Percentiles rank a stretch among this genome's conserved stretches.
Conservation (phyloP, 2,888 invertebrate species). For the Helobdella robusta region DNA sequence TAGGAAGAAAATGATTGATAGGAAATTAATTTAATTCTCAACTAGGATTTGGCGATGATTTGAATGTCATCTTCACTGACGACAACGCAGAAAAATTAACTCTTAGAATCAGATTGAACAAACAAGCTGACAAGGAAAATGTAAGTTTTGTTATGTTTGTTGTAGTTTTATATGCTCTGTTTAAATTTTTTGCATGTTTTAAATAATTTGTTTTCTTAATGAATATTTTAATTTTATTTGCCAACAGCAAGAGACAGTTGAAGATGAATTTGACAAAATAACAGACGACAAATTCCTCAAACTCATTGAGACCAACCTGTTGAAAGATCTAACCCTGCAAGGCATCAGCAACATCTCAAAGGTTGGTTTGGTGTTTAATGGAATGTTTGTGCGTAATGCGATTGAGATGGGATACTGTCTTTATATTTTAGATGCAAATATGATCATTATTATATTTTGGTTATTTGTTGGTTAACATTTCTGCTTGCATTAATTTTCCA, state of each 20-base stretch:
- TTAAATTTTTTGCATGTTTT: background rate
- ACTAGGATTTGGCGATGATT: slow-evolving; percentile 87
- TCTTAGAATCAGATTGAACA: slow-evolving; percentile 91
- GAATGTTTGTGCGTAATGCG: background rate
- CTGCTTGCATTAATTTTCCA: slow-evolving; percentile 30
- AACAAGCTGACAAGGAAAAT: slow-evolving; percentile 72
- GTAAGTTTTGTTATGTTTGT: slow-evolving; percentile 36
- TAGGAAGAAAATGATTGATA: slow-evolving; percentile 96
- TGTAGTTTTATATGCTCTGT: background rate
- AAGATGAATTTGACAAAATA: slow-evolving; percentile 93
- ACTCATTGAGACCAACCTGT: slow-evolving; percentile 97
- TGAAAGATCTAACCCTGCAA: slow-evolving; percentile 96
- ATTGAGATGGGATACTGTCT: background rate
- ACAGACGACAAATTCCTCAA: slow-evolving; percentile 97
- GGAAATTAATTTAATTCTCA: slow-evolving; percentile 61
- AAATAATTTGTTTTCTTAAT: background rate
- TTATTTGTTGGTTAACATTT: no score
- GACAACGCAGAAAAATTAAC: slow-evolving; percentile 98
- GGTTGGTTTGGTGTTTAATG: slow-evolving; percentile 20
- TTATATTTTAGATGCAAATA: no score
- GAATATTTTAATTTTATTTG: background rate
- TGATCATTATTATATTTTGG: no score
- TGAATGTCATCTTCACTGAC: slow-evolving; percentile 98
- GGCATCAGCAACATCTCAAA: slow-evolving; percentile 71
- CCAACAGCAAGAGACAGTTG: slow-evolving; percentile 54